A percentile compares a stretch with the other conserved stretches of the same genome.
phyloP scores from a whole-genome alignment of 2,888 invertebrate species.

The Coremacera marginata region DNA sequence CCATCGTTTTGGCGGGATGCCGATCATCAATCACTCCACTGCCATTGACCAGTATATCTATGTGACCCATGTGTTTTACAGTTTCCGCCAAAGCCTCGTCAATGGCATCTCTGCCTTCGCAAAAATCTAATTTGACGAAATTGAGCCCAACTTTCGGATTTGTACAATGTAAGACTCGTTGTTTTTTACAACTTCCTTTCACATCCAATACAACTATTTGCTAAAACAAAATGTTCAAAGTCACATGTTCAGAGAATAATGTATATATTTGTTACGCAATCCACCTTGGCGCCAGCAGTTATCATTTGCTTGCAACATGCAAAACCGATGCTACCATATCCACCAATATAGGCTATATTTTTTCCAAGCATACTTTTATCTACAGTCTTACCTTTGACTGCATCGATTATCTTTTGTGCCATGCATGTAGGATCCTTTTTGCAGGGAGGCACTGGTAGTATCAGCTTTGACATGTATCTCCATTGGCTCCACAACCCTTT shows the following conservation, averaged over 20 bases:
- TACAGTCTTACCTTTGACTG: not conserved
- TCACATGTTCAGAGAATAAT: not conserved
- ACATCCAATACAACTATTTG: conserved; percentile 52
- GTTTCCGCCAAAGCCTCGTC: conserved; percentile 40
- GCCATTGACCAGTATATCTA: conserved; percentile 53
- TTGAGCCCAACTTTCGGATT: conserved; percentile 30
- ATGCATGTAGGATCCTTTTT: too few relatives aligned
- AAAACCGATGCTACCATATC: conserved; percentile 55
- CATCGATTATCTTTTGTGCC: not conserved
- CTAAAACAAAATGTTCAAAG: conserved; percentile 38
- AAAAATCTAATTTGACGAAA: conserved; percentile 44
- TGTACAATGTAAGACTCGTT: conserved; percentile 23
- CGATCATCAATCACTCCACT: conserved; percentile 53
- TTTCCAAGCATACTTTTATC: conserved; percentile 42
- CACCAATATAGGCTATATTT: conserved; percentile 53
- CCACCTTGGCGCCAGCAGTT: conserved; percentile 48
- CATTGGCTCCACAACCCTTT: too few relatives aligned
- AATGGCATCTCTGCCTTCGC: conserved; percentile 43
- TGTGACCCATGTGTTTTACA: conserved; percentile 34
- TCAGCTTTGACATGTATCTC: too few relatives aligned
- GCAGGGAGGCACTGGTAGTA: too few relatives aligned
- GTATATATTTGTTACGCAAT: not conserved
- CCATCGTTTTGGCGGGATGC: conserved; percentile 49
- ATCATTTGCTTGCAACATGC: conserved; percentile 49
- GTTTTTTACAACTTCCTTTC: conserved; percentile 36